phyloP scores from a whole-genome alignment of 30 jellyfish, hydroid and myxozoan genomes.

The Aurelia aurita complex sp. Pacific region DNA sequence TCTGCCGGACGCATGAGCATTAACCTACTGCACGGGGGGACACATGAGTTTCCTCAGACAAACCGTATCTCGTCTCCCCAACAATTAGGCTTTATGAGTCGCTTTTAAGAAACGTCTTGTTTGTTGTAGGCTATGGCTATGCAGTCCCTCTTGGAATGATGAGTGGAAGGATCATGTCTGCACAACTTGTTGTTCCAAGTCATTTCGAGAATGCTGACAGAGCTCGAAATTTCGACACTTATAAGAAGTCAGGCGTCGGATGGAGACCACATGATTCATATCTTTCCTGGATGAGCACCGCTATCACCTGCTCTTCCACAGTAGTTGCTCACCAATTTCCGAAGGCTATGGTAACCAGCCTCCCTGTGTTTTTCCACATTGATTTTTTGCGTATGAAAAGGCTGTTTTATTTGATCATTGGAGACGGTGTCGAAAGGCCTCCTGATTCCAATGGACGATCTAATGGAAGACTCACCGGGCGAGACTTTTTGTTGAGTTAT shows the following conservation, averaged over 20 bases:
- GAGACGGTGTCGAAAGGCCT: neutral
- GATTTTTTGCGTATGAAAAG: conserved; percentile 5
- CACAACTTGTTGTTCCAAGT: neutral
- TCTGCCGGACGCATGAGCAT: too few relatives aligned
- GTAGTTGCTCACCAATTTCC: neutral
- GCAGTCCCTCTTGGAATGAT: conserved; percentile 3
- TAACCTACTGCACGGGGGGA: too few relatives aligned
- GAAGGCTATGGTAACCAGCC: neutral
- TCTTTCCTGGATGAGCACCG: too few relatives aligned
- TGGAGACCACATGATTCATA: neutral
- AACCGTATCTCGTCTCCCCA: too few relatives aligned
- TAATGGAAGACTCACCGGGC: neutral
- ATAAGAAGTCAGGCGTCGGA: neutral
- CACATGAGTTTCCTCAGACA: too few relatives aligned
- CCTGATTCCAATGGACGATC: neutral
- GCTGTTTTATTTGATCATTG: neutral
- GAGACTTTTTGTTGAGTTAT: neutral
- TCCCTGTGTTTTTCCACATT: neutral
- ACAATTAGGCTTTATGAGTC: too few relatives aligned
- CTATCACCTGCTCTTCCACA: too few relatives aligned
- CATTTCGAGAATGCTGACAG: neutral
- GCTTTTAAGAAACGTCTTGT: too few relatives aligned
- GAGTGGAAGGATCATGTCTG: neutral
- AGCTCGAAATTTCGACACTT: neutral
- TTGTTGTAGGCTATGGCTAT: neutral